Evolutionary conservation across 1,140 invertebrate species (phyloP), one percentile per base, ranked within the genome.

Genomic region (Melanaphis sacchari): DNA sequence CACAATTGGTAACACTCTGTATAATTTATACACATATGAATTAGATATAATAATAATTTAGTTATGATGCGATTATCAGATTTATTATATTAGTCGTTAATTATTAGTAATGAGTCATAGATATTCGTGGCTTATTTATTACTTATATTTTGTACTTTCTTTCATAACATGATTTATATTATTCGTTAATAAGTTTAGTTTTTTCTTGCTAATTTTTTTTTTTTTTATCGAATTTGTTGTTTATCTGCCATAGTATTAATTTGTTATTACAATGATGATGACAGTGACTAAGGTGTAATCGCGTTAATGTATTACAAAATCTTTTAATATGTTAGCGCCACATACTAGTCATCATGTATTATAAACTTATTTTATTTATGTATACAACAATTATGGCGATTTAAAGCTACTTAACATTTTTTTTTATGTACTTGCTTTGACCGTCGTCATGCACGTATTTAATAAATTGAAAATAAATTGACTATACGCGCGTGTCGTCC

Each of bases 381-480:
- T 76, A n/a, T 76, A 66, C 1, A 21, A 76, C 5, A 76, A 18
- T 76, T 4, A 76, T n/a, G 1, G 31, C 4, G 18, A n/a, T 76
- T 76, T n/a, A 36, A n/a, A 76, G n/a, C 31, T 76, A 76, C 59
- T 76, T 4, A 76, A 76, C 18, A n/a, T 49, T 18, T 49, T 43
- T 59, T n/a, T n/a, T 18, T n/a, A 76, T n/a, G 15, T n/a, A 66
- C 59, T 76, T 76, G 31, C 15, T 18, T n/a, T 31, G 31, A 18
- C 5, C 59, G 59, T n/a, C 18, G 31, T 76, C n/a, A 76, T n/a
- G 31, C 59, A 76, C n/a, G n/a, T 76, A 76, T 76, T 21, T 31
- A n/a, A n/a, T 76, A 76, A 76, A 76, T 36, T 76, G 59, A 76
- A 76, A 76, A 76, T n/a, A 76, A 76, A 76, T 76, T 76, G 59